phyloP scores from a whole-genome alignment of 2,888 invertebrate species.

The Dendrolimus houi region DNA sequence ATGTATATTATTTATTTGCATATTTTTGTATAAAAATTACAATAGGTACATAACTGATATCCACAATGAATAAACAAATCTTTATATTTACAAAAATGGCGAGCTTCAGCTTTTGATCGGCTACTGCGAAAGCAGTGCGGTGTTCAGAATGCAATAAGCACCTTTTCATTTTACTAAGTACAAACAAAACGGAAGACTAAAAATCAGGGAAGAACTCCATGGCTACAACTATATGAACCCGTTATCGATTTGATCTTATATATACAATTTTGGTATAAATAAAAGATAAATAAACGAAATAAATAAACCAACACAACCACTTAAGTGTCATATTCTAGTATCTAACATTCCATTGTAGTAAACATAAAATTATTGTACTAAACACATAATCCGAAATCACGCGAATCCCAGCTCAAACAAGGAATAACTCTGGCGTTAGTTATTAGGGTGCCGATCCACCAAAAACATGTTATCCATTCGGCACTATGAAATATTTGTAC shows the following conservation, averaged over 20 bases:
- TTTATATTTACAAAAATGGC: slow-evolving; percentile 58
- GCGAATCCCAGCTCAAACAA: no score
- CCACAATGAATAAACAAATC: slow-evolving; percentile 45
- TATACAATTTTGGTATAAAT: slow-evolving; percentile 61
- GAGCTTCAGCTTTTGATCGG: slow-evolving; percentile 44
- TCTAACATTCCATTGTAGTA: slow-evolving; percentile 37
- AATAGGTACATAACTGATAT: slow-evolving; percentile 63
- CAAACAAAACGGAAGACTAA: slow-evolving; percentile 64
- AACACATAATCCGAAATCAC: slow-evolving; percentile 4
- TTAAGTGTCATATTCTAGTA: slow-evolving; percentile 46
- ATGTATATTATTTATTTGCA: slow-evolving; percentile 62
- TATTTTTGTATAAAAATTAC: slow-evolving; percentile 74
- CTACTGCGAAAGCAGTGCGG: slow-evolving; percentile 26
- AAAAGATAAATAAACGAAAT: slow-evolving; percentile 67
- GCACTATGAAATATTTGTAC: no score
- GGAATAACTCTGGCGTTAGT: no score
- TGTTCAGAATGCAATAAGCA: slow-evolving; percentile 46
- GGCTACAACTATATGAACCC: slow-evolving; percentile 55
- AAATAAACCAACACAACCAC: slow-evolving; percentile 73
- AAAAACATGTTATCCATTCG: no score
- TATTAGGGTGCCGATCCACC: no score
- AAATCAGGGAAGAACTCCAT: slow-evolving; percentile 45
- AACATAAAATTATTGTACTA: slow-evolving; percentile 44
- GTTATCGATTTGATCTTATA: slow-evolving; percentile 44
- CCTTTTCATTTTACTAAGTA: slow-evolving; percentile 59